These are phyloP conservation scores for Pangasius macronema DNA, from an alignment of 2,797 vertebrate genomes.

Conservation along the genomic window DNA sequence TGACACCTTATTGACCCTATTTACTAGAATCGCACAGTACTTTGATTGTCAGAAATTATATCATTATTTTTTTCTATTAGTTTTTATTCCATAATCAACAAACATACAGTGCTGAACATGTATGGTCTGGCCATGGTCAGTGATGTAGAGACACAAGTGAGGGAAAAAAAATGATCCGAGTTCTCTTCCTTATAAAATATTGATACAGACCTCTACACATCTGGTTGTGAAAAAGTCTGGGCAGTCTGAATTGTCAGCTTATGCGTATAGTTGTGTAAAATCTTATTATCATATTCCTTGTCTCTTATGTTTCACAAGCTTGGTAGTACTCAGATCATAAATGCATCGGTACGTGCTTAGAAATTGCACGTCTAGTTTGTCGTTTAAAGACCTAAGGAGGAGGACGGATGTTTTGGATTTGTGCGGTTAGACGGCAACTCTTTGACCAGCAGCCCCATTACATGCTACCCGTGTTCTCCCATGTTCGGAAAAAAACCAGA, in stretches of 20 bases:
- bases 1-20: too few species aligned
- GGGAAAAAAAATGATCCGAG: neutral
- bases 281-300: slow-evolving; percentile 1
- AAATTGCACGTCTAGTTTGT: too few species aligned
- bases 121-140: neutral
- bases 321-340: slow-evolving; percentile 4
- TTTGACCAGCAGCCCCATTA: slow-evolving; percentile 51
- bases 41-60: neutral
- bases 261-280: neutral
- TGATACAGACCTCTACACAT: neutral
- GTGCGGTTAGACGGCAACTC: too few species aligned
- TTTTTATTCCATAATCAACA: neutral
- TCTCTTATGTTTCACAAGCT: neutral
- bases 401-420: too few species aligned
- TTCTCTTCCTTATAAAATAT: neutral
- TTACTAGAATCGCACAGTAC: too few species aligned
- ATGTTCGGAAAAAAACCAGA: slow-evolving; percentile 1
- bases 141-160: neutral
- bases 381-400: too few species aligned
- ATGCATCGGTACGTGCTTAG: slow-evolving; percentile 1
- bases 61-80: neutral
- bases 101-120: neutral
- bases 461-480: neutral
- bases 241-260: neutral
- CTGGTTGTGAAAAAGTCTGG: neutral